Conservation (phyloP, 1,140 invertebrate genomes). For the Musca domestica region DNA sequence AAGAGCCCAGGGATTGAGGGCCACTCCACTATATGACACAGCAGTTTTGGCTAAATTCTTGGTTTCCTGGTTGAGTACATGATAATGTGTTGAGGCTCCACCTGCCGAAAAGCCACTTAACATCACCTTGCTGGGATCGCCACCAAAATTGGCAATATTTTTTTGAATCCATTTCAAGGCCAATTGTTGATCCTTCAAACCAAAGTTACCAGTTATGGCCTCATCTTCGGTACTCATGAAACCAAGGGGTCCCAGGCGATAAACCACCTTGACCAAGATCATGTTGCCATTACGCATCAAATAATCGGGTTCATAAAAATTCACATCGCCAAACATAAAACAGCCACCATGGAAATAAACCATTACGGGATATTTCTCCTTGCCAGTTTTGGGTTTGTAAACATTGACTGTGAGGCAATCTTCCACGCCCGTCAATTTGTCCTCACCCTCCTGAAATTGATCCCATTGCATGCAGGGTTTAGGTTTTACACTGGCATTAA, state of each 20-base stretch:
- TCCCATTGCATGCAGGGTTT: slow-evolving; percentile 37
- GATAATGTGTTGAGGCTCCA: slow-evolving; percentile 62
- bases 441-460: slow-evolving; percentile 28
- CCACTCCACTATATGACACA: slow-evolving; percentile 41
- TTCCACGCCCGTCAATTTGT: slow-evolving; percentile 40
- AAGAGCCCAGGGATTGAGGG: slow-evolving; percentile 47
- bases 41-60: slow-evolving; percentile 33
- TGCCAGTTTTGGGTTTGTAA: slow-evolving; percentile 43
- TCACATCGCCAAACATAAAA: slow-evolving; percentile 55
- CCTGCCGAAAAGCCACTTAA: slow-evolving; percentile 61
- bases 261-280: slow-evolving; percentile 65
- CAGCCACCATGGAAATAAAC: slow-evolving; percentile 57
- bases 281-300: slow-evolving; percentile 61
- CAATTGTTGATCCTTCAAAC: slow-evolving; percentile 65
- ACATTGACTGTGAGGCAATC: slow-evolving; percentile 53
- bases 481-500: slow-evolving; percentile 32
- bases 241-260: slow-evolving; percentile 63
- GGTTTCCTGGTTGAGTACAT: slow-evolving; percentile 60
- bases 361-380: slow-evolving; percentile 52
- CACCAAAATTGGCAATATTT: slow-evolving; percentile 61
- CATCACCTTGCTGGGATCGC: slow-evolving; percentile 60
- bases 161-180: slow-evolving; percentile 64
- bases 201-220: slow-evolving; percentile 61
- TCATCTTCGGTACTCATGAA: slow-evolving; percentile 62
- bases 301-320: slow-evolving; percentile 58